Base-by-base conservation (phyloP, 2,797 vertebrate species). In the Lepilemur septentrionalis region DNA sequence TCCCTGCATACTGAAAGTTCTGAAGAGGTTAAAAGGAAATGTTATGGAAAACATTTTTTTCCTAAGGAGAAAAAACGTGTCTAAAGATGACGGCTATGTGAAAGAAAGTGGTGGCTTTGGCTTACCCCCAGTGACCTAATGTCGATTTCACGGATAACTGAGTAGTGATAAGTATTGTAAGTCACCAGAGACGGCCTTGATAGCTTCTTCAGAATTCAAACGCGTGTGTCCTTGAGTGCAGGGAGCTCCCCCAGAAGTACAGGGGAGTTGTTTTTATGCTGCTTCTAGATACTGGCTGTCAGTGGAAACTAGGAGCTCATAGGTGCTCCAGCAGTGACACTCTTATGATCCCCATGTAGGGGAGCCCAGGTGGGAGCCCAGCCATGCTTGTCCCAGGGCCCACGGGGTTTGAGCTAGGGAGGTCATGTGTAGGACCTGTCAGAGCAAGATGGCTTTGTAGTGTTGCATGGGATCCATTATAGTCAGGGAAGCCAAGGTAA, bases 371-470 rank as follows among this genome's bases (percentile, higher is more conserved):
- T 48, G 48, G 48, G 48, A 48, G 8, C n/a, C 13, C 30, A 65
- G 72, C 13, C 41, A 2, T 23, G 10, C 22, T 65, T 28, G 61
- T 70, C 23, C n/a, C 3, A 0, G 8, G 35, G 46, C 25, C 14
- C 55, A 9, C 3, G 1, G 30, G 46, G 17, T 48, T 17, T 35
- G 48, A 46, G 15, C 55, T 32, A 41, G 23, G 46, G 12, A 41
- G n/a, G 46, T 20, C 6, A 2, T 3, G 0, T 15, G 1, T 10
- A 5, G 35, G 43, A 50, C 67, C 67, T 67, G 0, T 32, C 52
- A 23, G 22, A 76, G 41, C 5, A 12, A 86, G 41, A 25, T 13
- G 38, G 72, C 43, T 81, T 59, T 73, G 28, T 23, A 18, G 5
- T 25, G 6, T 78, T 13, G 2, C 17, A 2, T 48, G 25, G 70